Conservation (phyloP, 2,797 vertebrate genomes). For the Pterois miles region DNA sequence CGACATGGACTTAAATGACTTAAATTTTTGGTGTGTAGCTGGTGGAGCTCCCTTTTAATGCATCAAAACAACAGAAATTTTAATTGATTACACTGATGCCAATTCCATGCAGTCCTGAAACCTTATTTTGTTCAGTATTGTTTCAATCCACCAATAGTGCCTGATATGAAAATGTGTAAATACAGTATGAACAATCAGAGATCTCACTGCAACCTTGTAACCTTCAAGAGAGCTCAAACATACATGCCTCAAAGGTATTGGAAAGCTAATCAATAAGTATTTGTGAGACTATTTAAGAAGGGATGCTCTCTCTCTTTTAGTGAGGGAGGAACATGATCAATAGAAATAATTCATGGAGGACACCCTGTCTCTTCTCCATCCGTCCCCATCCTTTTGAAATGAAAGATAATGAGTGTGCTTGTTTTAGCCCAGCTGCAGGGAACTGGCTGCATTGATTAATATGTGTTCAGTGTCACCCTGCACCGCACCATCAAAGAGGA, state of each 20-base stretch:
- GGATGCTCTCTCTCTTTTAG: background rate
- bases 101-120: background rate
- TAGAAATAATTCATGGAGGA: slow-evolving; percentile 79
- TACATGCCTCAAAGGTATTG: background rate
- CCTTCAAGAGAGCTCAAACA: background rate
- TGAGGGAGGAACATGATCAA: slow-evolving; percentile 64
- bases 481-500: slow-evolving; percentile 57
- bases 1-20: too few species aligned
- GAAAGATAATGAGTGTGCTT: slow-evolving; percentile 80
- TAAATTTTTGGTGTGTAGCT: background rate
- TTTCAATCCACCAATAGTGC: background rate
- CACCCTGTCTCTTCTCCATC: slow-evolving; percentile 55
- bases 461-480: slow-evolving; percentile 65
- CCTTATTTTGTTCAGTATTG: background rate
- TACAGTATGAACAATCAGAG: background rate
- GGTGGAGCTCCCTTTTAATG: background rate
- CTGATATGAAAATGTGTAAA: background rate
- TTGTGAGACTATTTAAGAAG: slow-evolving; percentile 20
- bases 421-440: slow-evolving; percentile 79
- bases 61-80: background rate
- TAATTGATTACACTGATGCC: background rate
- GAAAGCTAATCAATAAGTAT: slow-evolving; percentile 16
- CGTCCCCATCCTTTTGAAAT: slow-evolving; percentile 74
- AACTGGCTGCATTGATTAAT: slow-evolving; percentile 70
- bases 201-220: background rate